Base-by-base conservation (phyloP, 2,888 invertebrate genomes). In the Seira sanloemensis region DNA sequence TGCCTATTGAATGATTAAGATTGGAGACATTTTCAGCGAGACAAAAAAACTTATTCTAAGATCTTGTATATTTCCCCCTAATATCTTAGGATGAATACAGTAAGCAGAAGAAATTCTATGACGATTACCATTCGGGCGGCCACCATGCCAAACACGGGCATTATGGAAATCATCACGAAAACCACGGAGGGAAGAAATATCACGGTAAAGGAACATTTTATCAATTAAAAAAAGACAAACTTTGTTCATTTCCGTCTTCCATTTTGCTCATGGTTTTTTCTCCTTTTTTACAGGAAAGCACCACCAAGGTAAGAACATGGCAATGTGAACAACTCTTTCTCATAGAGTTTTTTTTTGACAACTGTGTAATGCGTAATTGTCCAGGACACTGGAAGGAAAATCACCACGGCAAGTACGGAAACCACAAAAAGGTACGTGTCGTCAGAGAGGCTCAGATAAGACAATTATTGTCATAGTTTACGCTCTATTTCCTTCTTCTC, bases 71-170 rank as follows among this genome's bases (percentile, higher is more conserved):
- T n/a, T n/a, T n/a, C n/a, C n/a, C n/a, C n/a, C n/a, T n/a, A n/a
- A n/a, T 73, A 18, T 50, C 4, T 12, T 27, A 88, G 88, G 89
- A 89, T 77, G 89, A 89, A 62, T 89, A 89, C 85, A 87, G 86
- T 74, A 89, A 89, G 78, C 87, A 89, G 72, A 89, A 89, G 86
- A 89, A 88, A 75, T 89, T 89, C 76, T 89, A 89, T 65, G 89
- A 89, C 67, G 89, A 89, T 72, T 89, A 89, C 69, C 89, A 89
- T 69, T 87, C 87, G 23, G 89, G 89, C 72, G 89, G 81, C 74
- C 76, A 69, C n/a, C 50, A 50, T 50, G 50, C 50, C 1, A 88
- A 88, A 77, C 86, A 89, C 81, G 89, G 89, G 58, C 82, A 87
- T 77, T 87, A 89, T 71, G 89, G 89, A 26, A 85, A 86, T 25